Percentiles rank a stretch among this genome's conserved stretches.
Conservation (phyloP, 2,113 vertebrate genomes). For the Rhinopithecus roxellana region DNA sequence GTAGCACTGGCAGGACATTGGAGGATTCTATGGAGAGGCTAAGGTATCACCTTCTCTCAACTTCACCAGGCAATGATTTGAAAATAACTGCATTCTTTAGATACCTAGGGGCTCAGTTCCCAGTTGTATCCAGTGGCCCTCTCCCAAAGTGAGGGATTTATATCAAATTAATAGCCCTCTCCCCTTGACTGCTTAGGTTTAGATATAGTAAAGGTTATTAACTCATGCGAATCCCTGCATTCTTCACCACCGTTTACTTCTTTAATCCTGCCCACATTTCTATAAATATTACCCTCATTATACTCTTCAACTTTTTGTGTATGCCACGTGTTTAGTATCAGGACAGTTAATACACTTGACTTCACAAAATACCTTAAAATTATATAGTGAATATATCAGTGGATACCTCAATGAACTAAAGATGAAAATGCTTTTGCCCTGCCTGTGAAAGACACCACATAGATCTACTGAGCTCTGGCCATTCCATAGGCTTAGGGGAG, state of each 20-base stretch:
- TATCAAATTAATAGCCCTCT: not conserved
- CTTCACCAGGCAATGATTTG: not conserved
- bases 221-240: not conserved
- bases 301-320: not conserved
- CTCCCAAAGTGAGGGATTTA: not conserved
- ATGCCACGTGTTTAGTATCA: not conserved
- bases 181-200: not conserved
- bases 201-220: not conserved
- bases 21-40: not conserved
- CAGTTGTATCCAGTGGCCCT: not conserved
- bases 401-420: not conserved
- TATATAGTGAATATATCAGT: not conserved
- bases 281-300: not conserved
- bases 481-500: not conserved
- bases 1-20: not conserved
- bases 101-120: not conserved
- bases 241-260: not conserved
- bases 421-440: not conserved
- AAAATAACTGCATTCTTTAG: not conserved
- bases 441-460: not conserved
- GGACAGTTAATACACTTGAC: not conserved
- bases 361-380: not conserved
- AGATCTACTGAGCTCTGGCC: not conserved
- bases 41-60: not conserved
- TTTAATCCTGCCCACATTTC: not conserved